Base-by-base conservation (phyloP, 2,797 vertebrate species). In the Enteromius mattozi region DNA sequence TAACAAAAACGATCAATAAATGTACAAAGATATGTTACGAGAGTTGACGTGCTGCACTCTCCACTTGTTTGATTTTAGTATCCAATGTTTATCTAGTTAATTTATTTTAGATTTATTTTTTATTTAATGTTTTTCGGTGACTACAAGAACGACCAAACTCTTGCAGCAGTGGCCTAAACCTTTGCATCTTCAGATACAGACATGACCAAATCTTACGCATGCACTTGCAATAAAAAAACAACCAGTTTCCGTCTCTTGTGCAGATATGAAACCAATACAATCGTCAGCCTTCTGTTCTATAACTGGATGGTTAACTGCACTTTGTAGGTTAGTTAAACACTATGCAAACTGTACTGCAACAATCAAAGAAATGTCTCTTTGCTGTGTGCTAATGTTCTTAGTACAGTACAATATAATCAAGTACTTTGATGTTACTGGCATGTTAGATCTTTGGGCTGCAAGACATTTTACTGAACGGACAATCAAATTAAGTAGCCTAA, bases 41-140 rank as follows among this genome's bases (percentile, higher is more conserved):
- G 77, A 83, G 71, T 80, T 78, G 80, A 74, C 70, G 63, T 82
- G 77, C 80, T 78, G 74, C 69, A 33, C 72, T 87, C 87, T 84
- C 65, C 72, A 77, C 80, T 70, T 71, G 85, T 85, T 83, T 85
- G 79, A 83, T 76, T 87, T 86, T 88, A 63, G 87, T 81, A 87
- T 88, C 69, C 45, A 56, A 78, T 88, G 81, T 88, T 83, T 87
- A 82, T 82, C 78, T 45, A 78, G 63, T 89, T 90, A 89, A 90
- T 88, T 90, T 89, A 90, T 90, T 90, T 76, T 78, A 82, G 85
- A 83, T 81, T 16, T 59, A 79, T 68, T 80, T 80, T 80, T 83
- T 81, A 86, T 88, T 88, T 88, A 85, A 88, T 78, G 76, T 74
- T 82, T 83, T 82, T 45, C 75, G 78, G 63, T 88, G 86, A 85